Conservation (phyloP, 30 jellyfish, hydroid and myxozoan genomes). For the Aurelia sp. region DNA sequence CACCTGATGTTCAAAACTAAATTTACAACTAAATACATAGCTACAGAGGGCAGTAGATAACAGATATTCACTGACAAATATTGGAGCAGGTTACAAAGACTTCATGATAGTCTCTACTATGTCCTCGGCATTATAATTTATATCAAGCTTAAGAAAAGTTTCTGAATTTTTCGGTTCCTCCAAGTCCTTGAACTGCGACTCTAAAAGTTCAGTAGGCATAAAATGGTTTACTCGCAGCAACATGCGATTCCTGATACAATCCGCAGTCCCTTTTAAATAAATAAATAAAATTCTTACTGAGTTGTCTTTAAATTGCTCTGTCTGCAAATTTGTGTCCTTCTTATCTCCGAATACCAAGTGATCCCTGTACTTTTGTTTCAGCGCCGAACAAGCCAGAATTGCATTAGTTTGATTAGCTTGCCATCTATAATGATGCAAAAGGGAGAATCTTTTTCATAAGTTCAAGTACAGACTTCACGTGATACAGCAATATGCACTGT, state of each 20-base stretch:
- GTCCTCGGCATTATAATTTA: background rate
- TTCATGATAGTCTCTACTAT: no score
- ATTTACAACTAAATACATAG: no score
- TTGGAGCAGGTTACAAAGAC: no score
- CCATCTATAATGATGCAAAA: constrained; percentile 8
- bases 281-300: constrained; percentile 1
- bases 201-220: constrained; percentile 34
- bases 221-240: constrained; percentile 48
- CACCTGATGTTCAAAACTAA: no score
- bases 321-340: background rate
- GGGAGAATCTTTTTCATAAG: background rate
- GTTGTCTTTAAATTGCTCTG: background rate
- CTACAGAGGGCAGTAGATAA: no score
- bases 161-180: constrained; percentile 53
- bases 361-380: constrained; percentile 45
- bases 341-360: constrained; percentile 2
- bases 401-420: background rate
- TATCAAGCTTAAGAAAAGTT: constrained; percentile 14
- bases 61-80: no score
- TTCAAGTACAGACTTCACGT: no score
- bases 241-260: constrained; percentile 19
- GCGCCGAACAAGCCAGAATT: constrained; percentile 64
- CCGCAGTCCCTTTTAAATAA: constrained; percentile 31
- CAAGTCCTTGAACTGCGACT: constrained; percentile 50
- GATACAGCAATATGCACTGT: no score